These are phyloP conservation scores for Danio jaintianensis DNA, from an alignment of 2,797 vertebrate species.

Conservation along the genomic window DNA sequence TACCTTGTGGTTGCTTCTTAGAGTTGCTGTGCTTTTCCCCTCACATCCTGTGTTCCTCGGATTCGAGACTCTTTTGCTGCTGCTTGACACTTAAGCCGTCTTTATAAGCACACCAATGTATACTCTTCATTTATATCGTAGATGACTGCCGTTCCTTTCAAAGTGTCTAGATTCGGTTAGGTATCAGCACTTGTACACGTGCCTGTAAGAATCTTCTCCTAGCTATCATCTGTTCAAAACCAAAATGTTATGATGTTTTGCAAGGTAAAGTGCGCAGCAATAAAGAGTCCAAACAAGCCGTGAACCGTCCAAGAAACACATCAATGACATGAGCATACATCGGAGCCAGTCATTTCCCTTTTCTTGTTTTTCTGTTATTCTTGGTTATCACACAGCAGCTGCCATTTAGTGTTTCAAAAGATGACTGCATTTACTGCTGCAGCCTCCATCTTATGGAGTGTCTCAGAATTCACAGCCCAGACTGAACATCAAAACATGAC, in stretches of 20 bases:
- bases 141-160: slow-evolving; percentile 1
- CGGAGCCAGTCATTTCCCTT: neutral
- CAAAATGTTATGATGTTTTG: neutral
- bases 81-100: slow-evolving; percentile 13
- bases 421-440: slow-evolving; percentile 40
- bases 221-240: slow-evolving; percentile 25
- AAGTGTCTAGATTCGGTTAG: neutral
- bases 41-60: slow-evolving; percentile 9
- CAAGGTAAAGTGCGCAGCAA: neutral
- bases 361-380: slow-evolving; percentile 22
- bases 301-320: neutral
- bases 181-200: neutral
- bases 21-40: slow-evolving; percentile 36
- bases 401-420: slow-evolving; percentile 16
- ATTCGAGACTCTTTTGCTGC: slow-evolving; percentile 8
- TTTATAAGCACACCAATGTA: neutral
- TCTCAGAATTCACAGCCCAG: neutral
- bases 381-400: slow-evolving; percentile 41
- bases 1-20: slow-evolving; percentile 48
- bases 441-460: slow-evolving; percentile 61
- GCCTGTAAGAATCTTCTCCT: neutral
- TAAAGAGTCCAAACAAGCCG: neutral
- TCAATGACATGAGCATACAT: neutral
- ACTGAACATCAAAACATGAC: neutral
- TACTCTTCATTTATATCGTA: slow-evolving; percentile 3